Base-by-base conservation (phyloP, 2,888 invertebrate species). In the Sarcophaga subvicina region DNA sequence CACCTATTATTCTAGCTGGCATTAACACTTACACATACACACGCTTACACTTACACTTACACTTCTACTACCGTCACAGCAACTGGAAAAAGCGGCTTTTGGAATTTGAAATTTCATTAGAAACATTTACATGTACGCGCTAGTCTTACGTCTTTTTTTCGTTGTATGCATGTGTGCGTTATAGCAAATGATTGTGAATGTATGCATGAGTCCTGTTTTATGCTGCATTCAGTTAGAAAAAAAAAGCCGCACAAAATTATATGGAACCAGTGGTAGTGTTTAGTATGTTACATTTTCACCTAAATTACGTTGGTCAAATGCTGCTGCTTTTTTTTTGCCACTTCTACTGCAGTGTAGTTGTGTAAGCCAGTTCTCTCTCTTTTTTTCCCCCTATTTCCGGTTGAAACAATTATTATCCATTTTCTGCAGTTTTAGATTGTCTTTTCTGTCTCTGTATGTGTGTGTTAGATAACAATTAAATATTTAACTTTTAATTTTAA, bases 41-140 rank as follows among this genome's bases (percentile, higher is more conserved):
- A 54, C 22, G 54, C 11, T 3, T 3, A 25, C 37, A 59, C 22
- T 5, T 62, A 17, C 54, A 54, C 37, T n/a, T 12, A n/a, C 54
- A 59, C 22, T 17, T 59, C 37, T 37, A 11, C n/a, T 20, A 20
- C 0, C 22, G 17, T 59, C 22, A 3, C 1, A 20, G 20, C 10
- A 12, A 54, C 54, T 14, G 0, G 17, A 54, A 54, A 54, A n/a
- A 54, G 59, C 25, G 54, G 54, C 79, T 87, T 84, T 84, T 25
- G 71, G 84, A 87, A 87, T 87, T 87, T 87, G 27, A 82, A 87
- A 84, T 87, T 87, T 84, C 78, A 83, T 83, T 84, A 84, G 66
- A 72, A 79, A 75, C 62, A 69, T 47, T 54, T 14, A 54, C 1
- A 54, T 2, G 17, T 54, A 54, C 37, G 37, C 8, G 37, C 8